Conservation (phyloP, 1,140 invertebrate genomes). For the Ooceraea biroi region DNA sequence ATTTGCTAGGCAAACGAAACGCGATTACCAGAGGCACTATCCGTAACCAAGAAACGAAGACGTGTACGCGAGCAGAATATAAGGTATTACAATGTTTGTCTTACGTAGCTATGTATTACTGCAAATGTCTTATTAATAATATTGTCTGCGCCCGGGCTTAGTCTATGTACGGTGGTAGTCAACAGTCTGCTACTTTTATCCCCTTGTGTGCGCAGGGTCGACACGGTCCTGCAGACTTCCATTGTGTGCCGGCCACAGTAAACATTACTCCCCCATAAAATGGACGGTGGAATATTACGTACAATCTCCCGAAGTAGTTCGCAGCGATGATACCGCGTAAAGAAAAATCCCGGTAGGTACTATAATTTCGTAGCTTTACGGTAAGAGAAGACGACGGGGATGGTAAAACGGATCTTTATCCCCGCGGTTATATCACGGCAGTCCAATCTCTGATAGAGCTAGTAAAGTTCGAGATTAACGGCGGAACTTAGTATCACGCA, state of each 20-base stretch:
- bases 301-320: constrained; percentile 71
- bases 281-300: constrained; percentile 73
- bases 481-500: not conserved
- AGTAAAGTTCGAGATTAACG: constrained; percentile 53
- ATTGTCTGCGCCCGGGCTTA: constrained; percentile 59
- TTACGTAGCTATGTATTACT: constrained; percentile 77
- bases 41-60: constrained; percentile 48
- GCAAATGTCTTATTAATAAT: constrained; percentile 82
- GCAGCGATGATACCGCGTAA: constrained; percentile 66
- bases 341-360: constrained; percentile 66
- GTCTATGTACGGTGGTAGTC: constrained; percentile 61
- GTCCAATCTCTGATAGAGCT: constrained; percentile 55
- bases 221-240: constrained; percentile 64
- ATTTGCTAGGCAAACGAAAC: constrained; percentile 80
- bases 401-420: constrained; percentile 49
- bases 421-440: constrained; percentile 46
- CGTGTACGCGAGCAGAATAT: constrained; percentile 45
- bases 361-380: constrained; percentile 65
- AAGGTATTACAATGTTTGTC: constrained; percentile 75
- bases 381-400: constrained; percentile 1
- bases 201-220: constrained; percentile 75
- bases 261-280: constrained; percentile 72
- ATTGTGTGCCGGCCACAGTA: constrained; percentile 72
- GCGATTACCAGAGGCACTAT: constrained; percentile 63
- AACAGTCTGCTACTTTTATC: constrained; percentile 72